phyloP scores from a whole-genome alignment of 1,140 invertebrate genomes.

The Drosophila tropicalis region DNA sequence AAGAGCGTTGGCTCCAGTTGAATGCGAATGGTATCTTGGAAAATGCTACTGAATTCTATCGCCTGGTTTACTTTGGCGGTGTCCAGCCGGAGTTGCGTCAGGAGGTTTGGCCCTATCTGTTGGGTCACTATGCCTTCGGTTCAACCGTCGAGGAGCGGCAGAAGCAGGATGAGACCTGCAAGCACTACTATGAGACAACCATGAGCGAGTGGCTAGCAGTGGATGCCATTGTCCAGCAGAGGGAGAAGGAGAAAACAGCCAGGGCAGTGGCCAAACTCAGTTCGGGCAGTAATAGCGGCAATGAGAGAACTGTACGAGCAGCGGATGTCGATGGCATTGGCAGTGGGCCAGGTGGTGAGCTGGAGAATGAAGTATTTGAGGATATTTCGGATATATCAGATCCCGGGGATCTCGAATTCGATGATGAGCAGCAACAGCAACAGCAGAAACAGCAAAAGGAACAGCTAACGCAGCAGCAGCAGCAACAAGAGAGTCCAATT shows the following conservation, averaged over 20 bases:
- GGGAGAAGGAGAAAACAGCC: conserved; percentile 90
- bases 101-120: conserved; percentile 95
- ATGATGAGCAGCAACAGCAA: conserved; percentile 84
- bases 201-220: conserved; percentile 98
- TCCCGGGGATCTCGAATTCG: conserved; percentile 82
- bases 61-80: conserved; percentile 94
- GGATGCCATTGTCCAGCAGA: conserved; percentile 94
- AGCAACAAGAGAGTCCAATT: conserved; percentile 31
- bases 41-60: conserved; percentile 90
- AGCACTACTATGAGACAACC: conserved; percentile 92
- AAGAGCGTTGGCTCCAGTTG: conserved; percentile 87
- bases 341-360: conserved; percentile 49
- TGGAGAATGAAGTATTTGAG: conserved; percentile 82
- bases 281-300: conserved; percentile 84
- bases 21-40: conserved; percentile 86
- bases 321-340: conserved; percentile 52
- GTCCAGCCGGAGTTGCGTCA: conserved; percentile 91
- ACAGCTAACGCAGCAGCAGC: conserved; percentile 66
- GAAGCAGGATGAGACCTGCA: conserved; percentile 87
- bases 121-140: conserved; percentile 93
- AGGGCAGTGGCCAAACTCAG: conserved; percentile 87
- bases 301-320: conserved; percentile 65
- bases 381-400: conserved; percentile 82
- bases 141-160: conserved; percentile 88
- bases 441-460: conserved; percentile 67